A percentile compares a stretch with the other conserved stretches of the same genome.
phyloP scores from a whole-genome alignment of 2,888 invertebrate genomes.

The Smittia aterrima region DNA sequence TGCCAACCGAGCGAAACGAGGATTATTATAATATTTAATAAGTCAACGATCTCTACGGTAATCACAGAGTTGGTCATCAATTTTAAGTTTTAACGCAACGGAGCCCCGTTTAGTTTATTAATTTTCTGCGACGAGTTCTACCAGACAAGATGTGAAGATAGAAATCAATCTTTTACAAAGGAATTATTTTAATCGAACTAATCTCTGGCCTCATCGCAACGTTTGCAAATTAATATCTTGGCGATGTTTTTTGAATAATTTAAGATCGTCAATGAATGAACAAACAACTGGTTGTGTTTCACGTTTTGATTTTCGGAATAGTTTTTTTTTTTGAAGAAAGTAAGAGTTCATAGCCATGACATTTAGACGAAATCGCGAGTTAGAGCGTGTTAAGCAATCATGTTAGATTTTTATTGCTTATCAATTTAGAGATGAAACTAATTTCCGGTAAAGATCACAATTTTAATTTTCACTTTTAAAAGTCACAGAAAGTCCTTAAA shows the following conservation, averaged over 20 bases:
- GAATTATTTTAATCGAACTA: no score
- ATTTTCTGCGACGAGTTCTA: no score
- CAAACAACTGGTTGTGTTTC: background rate
- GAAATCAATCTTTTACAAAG: no score
- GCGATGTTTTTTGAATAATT: background rate
- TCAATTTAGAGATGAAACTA: no score
- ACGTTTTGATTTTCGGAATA: background rate
- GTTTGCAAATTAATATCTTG: background rate
- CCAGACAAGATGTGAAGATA: background rate
- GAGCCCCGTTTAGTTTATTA: no score
- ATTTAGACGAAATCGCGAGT: background rate
- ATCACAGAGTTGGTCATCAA: no score
- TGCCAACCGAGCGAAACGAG: no score
- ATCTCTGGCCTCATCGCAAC: background rate
- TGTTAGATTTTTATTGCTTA: background rate
- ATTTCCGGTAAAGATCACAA: no score
- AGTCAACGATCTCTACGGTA: no score
- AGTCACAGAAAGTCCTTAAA: background rate
- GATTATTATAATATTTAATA: no score
- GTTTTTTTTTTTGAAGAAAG: constrained; percentile 1
- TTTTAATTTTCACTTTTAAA: no score
- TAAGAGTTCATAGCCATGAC: constrained; percentile 3
- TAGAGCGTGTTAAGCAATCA: background rate
- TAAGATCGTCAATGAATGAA: background rate
- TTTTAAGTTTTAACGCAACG: no score